Evolutionary conservation across 2,113 vertebrate species (phyloP), one percentile per base, ranked within the genome.

Genomic region (Eira barbara): DNA sequence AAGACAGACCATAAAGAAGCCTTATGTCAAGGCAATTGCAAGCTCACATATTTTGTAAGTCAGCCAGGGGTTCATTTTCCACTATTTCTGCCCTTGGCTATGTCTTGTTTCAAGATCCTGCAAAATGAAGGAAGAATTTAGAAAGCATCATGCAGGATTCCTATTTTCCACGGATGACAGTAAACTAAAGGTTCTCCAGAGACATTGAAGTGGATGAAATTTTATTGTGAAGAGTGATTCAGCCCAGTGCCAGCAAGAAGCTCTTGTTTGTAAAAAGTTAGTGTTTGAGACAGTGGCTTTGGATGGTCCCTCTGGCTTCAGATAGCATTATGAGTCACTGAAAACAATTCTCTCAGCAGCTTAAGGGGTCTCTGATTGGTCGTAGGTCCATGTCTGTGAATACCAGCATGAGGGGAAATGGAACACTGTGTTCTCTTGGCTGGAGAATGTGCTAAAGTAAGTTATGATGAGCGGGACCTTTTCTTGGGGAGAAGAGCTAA

Each of bases 1-100:
- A 97, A 98, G 85, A 65, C 78, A 98, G 85, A 65, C 78, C 67
- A 31, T 80, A 84, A 97, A 90, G 86, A 96, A 93, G 21, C n/a
- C 31, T 57, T 57, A 71, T 86, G 84, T 34, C 94, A 86, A 83
- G 80, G 74, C 1, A 3, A 59, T n/a, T 36, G 11, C 74, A 45
- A 90, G 21, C 31, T 85, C 87, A 47, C n/a, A 8, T 63, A 76
- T 90, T 59, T 97, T 91, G 4, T 79, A 73, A 89, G 67, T 87
- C 76, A 76, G 71, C 47, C 23, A 0, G 7, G 23, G 69, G 69
- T 63, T 95, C 91, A 55, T 90, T 71, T 87, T 85, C 81, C 29
- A 27, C 45, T 87, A 1, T 45, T 93, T 94, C 91, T 89, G 61
- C 88, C 87, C 29, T 80, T 61, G 39, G 49, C 83, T 59, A 34